Evolutionary conservation across 2,113 vertebrate genomes (phyloP), one percentile per base, ranked within the genome.

Genomic region (Neomonachus schauinslandi): DNA sequence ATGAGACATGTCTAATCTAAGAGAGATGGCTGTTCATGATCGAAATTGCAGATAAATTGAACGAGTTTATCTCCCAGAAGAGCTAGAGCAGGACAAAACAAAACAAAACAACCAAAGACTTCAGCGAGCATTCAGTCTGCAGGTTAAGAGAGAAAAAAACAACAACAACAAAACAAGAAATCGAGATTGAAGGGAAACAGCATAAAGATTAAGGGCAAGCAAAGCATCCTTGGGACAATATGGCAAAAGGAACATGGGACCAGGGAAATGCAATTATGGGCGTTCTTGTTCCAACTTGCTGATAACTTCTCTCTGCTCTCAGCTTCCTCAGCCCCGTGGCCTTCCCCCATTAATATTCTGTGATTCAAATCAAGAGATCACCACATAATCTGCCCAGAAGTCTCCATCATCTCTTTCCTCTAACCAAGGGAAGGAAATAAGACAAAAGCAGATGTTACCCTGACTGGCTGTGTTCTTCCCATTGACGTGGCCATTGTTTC

Each of bases 11-110:
- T 89, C 90, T 95, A 82, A 87, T 92, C 92, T 91, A 51, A 86
- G 85, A 95, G 83, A 61, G 92, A 94, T 87, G 74, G 71, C 46
- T 85, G 85, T 24, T 92, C 42, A 1, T 92, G 39, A 97, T 97
- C 55, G 91, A 86, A 89, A 96, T 55, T 59, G 19, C 88, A 98
- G 98, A 97, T 86, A 95, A 95, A 86, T 19, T 22, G 82, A 96
- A 88, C 39, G 76, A 91, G 71, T 59, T 95, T 97, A 57, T 95
- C 93, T 96, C 89, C 91, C 65, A 10, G 21, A 85, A 93, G 97
- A 87, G 61, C 59, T 26, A 80, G 65, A 67, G 24, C 9, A 82
- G 61, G 72, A 72, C n/a, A 67, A 89, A 81, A 59, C 16, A 57
- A 81, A 84, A 89, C 26, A 42, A 94, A 89, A 65, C 59, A 46